These are phyloP conservation scores for Streptopelia turtur DNA, from an alignment of 2,797 vertebrate genomes.

Conservation along the genomic window DNA sequence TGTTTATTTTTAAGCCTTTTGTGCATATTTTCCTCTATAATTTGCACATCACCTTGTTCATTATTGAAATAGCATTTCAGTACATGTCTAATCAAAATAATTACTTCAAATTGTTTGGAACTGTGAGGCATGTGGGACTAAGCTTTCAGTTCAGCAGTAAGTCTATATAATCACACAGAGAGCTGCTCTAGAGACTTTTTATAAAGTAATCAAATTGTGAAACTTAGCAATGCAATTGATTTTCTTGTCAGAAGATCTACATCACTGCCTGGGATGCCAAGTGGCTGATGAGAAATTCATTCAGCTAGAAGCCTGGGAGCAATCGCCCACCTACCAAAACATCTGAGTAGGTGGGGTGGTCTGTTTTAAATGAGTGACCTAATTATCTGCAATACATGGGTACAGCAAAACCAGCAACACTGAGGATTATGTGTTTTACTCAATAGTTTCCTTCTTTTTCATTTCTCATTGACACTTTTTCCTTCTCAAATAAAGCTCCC, in stretches of 20 bases:
- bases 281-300: slow-evolving; percentile 20
- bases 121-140: slow-evolving; percentile 16
- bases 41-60: background rate
- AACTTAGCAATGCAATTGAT: slow-evolving; percentile 55
- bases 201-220: slow-evolving; percentile 61
- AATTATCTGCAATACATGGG: background rate
- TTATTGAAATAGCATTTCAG: slow-evolving; percentile 21
- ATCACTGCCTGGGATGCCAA: slow-evolving; percentile 28
- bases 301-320: background rate
- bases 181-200: slow-evolving; percentile 34
- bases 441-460: background rate
- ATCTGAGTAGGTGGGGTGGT: background rate
- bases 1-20: slow-evolving; percentile 24
- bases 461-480: background rate
- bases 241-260: slow-evolving; percentile 58
- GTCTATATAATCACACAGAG: slow-evolving; percentile 39
- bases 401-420: background rate
- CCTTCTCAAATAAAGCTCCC: background rate
- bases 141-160: slow-evolving; percentile 39
- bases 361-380: background rate
- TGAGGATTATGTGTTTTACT: background rate
- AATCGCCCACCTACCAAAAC: background rate
- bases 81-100: slow-evolving; percentile 31
- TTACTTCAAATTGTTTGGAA: slow-evolving; percentile 48
- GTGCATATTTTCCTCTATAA: slow-evolving; percentile 17